Conservation (phyloP, 2,113 vertebrate genomes). For the Centropus unirufus region DNA sequence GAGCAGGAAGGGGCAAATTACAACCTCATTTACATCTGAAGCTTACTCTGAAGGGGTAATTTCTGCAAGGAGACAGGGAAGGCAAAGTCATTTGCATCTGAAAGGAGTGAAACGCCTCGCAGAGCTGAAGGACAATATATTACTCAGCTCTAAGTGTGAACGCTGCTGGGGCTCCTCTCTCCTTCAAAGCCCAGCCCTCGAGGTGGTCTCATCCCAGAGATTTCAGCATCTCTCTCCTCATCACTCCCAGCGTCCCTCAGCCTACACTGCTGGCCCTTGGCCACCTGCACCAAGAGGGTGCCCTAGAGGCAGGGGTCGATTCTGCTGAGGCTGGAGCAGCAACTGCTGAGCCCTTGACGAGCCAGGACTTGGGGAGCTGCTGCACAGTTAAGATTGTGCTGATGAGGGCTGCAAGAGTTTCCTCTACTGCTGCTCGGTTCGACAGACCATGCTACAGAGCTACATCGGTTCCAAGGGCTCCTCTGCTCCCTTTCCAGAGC, state of each 20-base stretch:
- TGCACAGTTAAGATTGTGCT: neutral
- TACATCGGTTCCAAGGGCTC: neutral
- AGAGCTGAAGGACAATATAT: neutral
- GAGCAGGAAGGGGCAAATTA: neutral
- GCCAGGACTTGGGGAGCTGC: neutral
- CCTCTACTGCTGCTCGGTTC: neutral
- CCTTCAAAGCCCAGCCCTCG: neutral
- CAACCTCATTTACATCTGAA: neutral
- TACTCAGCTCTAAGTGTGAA: neutral
- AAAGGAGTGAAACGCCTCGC: neutral
- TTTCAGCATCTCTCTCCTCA: neutral
- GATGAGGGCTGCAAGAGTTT: neutral
- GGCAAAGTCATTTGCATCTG: neutral
- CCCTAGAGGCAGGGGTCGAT: neutral
- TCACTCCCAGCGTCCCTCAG: neutral
- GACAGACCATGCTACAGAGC: neutral
- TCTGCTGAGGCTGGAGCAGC: neutral
- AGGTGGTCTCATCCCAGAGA: neutral
- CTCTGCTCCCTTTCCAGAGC: neutral
- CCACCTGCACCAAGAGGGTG: neutral
- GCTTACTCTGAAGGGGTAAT: neutral
- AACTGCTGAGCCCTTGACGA: neutral
- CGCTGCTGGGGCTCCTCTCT: neutral
- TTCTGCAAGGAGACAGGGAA: neutral
- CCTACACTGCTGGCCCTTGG: neutral